A percentile compares a stretch with the other conserved stretches of the same genome.
phyloP scores from a whole-genome alignment of 2,797 vertebrate species.

The Sphenopsis melanotis region DNA sequence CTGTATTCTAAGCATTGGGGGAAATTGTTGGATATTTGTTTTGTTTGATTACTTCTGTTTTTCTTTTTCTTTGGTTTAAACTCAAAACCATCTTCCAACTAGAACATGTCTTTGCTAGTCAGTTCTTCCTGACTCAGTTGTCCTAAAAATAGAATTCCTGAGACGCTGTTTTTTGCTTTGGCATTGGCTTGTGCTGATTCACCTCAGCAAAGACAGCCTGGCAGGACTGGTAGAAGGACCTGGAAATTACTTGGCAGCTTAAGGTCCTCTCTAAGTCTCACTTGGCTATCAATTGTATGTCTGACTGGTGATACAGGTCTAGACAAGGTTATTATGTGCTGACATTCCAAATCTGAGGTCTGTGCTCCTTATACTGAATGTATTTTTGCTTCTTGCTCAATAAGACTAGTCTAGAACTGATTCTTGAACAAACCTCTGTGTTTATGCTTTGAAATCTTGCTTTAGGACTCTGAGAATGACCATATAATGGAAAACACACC shows the following conservation, averaged over 20 bases:
- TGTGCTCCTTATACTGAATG: background rate
- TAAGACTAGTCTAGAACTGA: background rate
- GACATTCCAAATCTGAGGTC: background rate
- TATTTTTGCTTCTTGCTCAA: background rate
- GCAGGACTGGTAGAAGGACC: background rate
- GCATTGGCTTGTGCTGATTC: background rate
- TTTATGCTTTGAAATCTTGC: background rate
- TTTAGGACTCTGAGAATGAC: background rate
- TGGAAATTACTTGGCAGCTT: background rate
- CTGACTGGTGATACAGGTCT: constrained; percentile 22
- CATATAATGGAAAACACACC: background rate
- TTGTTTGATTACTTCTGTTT: rapidly evolving
- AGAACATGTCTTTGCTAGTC: background rate
- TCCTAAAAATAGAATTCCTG: background rate
- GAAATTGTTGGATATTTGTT: background rate
- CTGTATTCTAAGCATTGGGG: background rate
- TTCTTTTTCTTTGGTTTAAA: background rate
- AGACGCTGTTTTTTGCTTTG: background rate
- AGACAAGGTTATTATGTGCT: background rate
- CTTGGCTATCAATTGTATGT: background rate
- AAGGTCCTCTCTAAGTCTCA: background rate
- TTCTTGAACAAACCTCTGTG: background rate
- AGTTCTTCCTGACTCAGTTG: background rate
- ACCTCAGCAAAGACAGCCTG: background rate
- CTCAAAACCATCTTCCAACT: background rate